A percentile compares a stretch with the other conserved stretches of the same genome.
These are phyloP conservation scores for Argentina silus DNA, from an alignment of 2,797 vertebrate genomes.

Conservation along the genomic window DNA sequence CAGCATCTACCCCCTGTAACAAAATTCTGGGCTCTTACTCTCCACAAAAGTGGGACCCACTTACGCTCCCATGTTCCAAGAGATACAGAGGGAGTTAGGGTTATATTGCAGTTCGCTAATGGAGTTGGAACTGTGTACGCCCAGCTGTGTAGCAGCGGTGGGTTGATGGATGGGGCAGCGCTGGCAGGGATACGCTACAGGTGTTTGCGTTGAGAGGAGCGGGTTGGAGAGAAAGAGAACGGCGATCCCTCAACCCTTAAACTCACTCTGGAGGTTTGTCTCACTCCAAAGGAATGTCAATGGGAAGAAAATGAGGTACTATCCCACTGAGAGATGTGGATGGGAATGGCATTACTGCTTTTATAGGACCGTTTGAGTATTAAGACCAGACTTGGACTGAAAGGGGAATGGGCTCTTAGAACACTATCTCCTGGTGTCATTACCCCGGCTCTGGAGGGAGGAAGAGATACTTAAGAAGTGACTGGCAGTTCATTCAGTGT, in stretches of 20 bases:
- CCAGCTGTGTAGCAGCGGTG: constrained; percentile 38
- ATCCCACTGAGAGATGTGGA: constrained; percentile 52
- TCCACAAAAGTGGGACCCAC: not conserved
- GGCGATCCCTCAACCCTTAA: constrained; percentile 41
- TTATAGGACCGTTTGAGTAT: constrained; percentile 65
- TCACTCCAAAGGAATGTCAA: constrained; percentile 58
- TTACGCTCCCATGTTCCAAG: not conserved
- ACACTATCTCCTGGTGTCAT: constrained; percentile 56
- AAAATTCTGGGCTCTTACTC: no score
- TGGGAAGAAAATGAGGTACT: constrained; percentile 63
- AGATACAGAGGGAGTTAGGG: constrained; percentile 4
- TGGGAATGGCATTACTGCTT: constrained; percentile 46
- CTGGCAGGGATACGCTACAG: constrained; percentile 9
- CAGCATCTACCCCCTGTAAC: no score
- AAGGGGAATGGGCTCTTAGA: constrained; percentile 59
- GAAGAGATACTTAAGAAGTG: not conserved
- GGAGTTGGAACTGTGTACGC: constrained; percentile 18
- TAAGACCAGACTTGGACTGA: constrained; percentile 48
- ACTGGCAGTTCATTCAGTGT: not conserved
- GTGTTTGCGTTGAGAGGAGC: constrained; percentile 10
- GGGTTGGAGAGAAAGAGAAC: constrained; percentile 44
- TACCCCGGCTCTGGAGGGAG: constrained; percentile 38
- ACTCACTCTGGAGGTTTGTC: constrained; percentile 35
- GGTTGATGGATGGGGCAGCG: constrained; percentile 34
- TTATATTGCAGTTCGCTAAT: not conserved